phyloP scores from a whole-genome alignment of 2,113 vertebrate species.

The Bujurquina vittata region DNA sequence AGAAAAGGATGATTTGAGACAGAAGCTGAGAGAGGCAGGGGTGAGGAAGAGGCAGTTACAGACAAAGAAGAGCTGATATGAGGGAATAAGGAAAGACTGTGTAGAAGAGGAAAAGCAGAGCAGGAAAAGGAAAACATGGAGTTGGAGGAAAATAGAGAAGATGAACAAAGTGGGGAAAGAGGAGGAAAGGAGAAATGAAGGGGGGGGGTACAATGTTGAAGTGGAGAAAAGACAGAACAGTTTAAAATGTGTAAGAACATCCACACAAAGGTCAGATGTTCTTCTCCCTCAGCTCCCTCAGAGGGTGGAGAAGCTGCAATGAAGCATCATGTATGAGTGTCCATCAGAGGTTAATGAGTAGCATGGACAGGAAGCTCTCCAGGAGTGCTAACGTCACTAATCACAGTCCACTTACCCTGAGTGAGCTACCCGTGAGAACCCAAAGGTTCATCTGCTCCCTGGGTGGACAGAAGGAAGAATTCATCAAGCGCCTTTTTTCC shows the following conservation, averaged over 20 bases:
- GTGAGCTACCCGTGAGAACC: too few species aligned
- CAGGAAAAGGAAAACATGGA: neutral
- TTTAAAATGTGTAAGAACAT: neutral
- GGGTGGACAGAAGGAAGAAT: too few species aligned
- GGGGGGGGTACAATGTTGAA: too few species aligned
- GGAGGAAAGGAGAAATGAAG: neutral
- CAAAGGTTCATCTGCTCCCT: too few species aligned
- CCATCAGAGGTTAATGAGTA: too few species aligned
- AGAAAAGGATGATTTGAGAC: neutral
- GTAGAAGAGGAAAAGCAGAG: neutral
- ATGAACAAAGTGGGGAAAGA: neutral
- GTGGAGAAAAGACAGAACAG: neutral
- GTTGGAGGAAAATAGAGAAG: neutral
- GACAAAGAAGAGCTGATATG: accelerated
- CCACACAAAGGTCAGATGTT: neutral
- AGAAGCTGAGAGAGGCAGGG: too few species aligned
- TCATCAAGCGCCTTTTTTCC: too few species aligned
- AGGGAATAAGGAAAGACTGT: neutral
- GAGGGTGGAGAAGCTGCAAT: too few species aligned
- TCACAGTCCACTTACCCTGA: too few species aligned
- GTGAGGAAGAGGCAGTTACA: neutral
- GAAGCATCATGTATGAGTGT: too few species aligned
- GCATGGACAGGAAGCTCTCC: too few species aligned
- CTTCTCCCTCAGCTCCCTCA: neutral
- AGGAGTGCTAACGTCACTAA: too few species aligned